Base-by-base conservation (phyloP, 2,888 invertebrate genomes). In the Hypselothyrea guttata region DNA sequence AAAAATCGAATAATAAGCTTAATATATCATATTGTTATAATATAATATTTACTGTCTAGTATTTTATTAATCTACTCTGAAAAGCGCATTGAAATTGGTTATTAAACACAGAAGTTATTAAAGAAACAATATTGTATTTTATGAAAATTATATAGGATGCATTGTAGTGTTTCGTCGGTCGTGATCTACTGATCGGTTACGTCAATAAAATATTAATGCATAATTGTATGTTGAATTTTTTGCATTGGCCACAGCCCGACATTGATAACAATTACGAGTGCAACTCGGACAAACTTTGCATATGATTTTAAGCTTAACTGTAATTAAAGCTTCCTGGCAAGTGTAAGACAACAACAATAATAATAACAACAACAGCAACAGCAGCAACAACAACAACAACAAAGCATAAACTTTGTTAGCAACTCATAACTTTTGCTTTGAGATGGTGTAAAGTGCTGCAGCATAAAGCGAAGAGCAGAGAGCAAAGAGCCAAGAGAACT, bases 401-500 rank as follows among this genome's bases (percentile, higher is more conserved):
- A 66, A 37, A 16, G 48, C 76, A 71, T 75, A 81, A 86, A 81
- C 66, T 78, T 86, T 84, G 52, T 65, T 46, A 44, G 60, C 47
- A 54, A 78, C 84, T 84, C 84, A 86, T 79, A 79, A 79, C 78
- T 79, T 79, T 86, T 86, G 70, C 86, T 84, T 86, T 79, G 84
- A 76, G 70, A 56, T 52, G 60, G 42, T 42, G 72, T 67, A 68
- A 68, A 79, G 76, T 75, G 57, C 38, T 30, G 15, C 7, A 28
- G 33, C 12, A 15, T n/a, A 35, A n/a, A 27, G 12, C 9, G 27
- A 28, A 31, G 13, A 11, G 30, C 7, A 18, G 16, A 13, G 9
- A 22, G 31, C 46, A 28, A 31, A 33, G 28, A 30, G 41, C 38
- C n/a, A n/a, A n/a, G 33, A 48, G 37, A 61, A 34, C 35, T 40